phyloP scores from a whole-genome alignment of 2,797 vertebrate genomes.

The Poeciliopsis infans region DNA sequence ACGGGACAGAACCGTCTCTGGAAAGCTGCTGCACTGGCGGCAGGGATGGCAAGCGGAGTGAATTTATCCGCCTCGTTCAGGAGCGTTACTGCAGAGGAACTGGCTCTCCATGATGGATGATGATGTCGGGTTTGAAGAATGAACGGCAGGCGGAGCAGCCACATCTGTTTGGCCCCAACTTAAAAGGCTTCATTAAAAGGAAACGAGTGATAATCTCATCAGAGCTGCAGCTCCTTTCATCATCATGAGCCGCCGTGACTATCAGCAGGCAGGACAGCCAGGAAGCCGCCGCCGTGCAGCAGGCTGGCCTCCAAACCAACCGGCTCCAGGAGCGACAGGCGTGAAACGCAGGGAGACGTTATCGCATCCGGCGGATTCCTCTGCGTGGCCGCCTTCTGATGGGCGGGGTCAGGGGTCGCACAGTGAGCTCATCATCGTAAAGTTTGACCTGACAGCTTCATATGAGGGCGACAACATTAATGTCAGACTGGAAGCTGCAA shows the following conservation, averaged over 20 bases:
- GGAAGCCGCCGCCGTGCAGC: conserved; percentile 1
- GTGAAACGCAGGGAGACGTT: conserved; percentile 44
- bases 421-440: neutral
- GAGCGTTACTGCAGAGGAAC: conserved; percentile 1
- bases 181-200: conserved; percentile 63
- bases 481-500: neutral
- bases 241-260: conserved; percentile 50
- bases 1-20: conserved; percentile 6
- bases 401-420: neutral
- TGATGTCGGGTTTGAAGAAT: conserved; percentile 12
- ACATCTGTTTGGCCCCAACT: conserved; percentile 10
- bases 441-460: neutral
- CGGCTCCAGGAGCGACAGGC: conserved; percentile 40
- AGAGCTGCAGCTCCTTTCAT: conserved; percentile 59
- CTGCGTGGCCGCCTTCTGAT: neutral
- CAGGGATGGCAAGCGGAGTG: conserved; percentile 13
- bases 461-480: neutral
- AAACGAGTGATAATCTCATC: conserved; percentile 59
- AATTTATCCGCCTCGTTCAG: conserved; percentile 18
- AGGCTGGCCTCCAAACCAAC: conserved; percentile 17
- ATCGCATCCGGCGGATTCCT: conserved; percentile 33
- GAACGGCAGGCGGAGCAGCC: conserved; percentile 7
- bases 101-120: conserved; percentile 16
- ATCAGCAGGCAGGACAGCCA: conserved; percentile 27
- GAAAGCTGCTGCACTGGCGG: conserved; percentile 2